Conservation (phyloP, 2,888 invertebrate species). For the Hirtodrosophila histrioides region DNA sequence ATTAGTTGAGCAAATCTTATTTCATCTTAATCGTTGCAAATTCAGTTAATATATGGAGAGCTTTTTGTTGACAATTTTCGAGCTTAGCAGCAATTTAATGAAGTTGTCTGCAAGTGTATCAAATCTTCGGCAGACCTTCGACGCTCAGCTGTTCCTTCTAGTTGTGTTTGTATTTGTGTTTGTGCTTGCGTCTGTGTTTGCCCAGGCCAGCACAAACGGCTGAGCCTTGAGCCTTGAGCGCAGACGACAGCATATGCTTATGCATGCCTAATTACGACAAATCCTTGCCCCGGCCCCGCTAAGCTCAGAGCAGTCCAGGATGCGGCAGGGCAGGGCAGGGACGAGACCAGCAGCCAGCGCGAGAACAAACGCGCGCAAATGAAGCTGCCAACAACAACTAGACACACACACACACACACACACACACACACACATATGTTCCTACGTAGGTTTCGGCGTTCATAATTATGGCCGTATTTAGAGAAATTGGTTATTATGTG, state of each 20-base stretch:
- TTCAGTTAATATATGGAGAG: too few relatives aligned
- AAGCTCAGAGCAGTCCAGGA: background rate
- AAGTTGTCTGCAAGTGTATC: too few relatives aligned
- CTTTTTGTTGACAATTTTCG: too few relatives aligned
- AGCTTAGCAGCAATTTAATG: too few relatives aligned
- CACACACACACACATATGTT: background rate
- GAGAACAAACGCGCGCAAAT: slow-evolving; percentile 70
- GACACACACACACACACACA: slow-evolving; percentile 14
- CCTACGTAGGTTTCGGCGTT: slow-evolving; percentile 41
- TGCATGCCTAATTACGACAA: slow-evolving; percentile 80
- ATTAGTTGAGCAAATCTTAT: too few relatives aligned
- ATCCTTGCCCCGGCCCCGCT: slow-evolving; percentile 63
- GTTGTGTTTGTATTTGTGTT: slow-evolving; percentile 27
- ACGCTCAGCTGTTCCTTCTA: too few relatives aligned
- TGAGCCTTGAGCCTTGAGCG: slow-evolving; percentile 59
- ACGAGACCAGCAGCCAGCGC: slow-evolving; percentile 27
- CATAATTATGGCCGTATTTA: slow-evolving; percentile 81
- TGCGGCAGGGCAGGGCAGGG: background rate
- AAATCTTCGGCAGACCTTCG: too few relatives aligned
- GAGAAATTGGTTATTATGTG: slow-evolving; percentile 81
- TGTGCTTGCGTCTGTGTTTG: slow-evolving; percentile 57
- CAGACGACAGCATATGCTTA: slow-evolving; percentile 80
- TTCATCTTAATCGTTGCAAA: too few relatives aligned
- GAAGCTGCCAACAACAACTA: slow-evolving; percentile 49
- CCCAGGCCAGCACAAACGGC: slow-evolving; percentile 27